These are phyloP conservation scores for Scaptomyza parva DNA, from an alignment of 2,888 invertebrate genomes.

Conservation along the genomic window DNA sequence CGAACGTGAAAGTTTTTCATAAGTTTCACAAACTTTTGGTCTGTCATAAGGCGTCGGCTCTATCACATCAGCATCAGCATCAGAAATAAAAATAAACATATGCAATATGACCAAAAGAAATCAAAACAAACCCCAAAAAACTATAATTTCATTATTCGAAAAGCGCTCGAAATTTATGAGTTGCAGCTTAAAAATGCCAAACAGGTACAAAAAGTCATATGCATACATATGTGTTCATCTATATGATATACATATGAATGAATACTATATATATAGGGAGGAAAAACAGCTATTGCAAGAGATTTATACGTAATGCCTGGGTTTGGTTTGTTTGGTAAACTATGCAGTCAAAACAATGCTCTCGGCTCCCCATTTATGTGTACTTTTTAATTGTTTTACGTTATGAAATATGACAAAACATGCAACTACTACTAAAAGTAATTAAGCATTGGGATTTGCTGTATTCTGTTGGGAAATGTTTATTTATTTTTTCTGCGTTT, in stretches of 20 bases:
- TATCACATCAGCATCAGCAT: slow-evolving; percentile 7
- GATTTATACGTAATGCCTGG: slow-evolving; percentile 54
- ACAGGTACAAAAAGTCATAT: slow-evolving; percentile 34
- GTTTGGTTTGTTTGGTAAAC: slow-evolving; percentile 40
- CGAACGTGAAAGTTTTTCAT: slow-evolving; percentile 78
- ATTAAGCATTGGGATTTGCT: slow-evolving; percentile 55
- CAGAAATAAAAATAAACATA: slow-evolving; percentile 4
- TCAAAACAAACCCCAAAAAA: slow-evolving; percentile 42
- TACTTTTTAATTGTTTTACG: slow-evolving; percentile 45
- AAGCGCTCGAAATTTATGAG: slow-evolving; percentile 60
- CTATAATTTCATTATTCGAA: slow-evolving; percentile 71
- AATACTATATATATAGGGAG: too few species aligned
- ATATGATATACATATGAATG: slow-evolving; percentile 2
- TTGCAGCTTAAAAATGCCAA: slow-evolving; percentile 46
- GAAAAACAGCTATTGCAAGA: slow-evolving; percentile 18
- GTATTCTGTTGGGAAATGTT: slow-evolving; percentile 31
- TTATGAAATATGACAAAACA: slow-evolving; percentile 61
- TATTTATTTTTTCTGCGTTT: background rate
- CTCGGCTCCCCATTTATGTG: slow-evolving; percentile 21
- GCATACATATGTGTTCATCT: slow-evolving; percentile 12
- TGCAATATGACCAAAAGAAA: background rate
- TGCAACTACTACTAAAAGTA: slow-evolving; percentile 60
- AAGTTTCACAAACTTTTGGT: slow-evolving; percentile 57
- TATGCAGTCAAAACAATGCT: slow-evolving; percentile 49
- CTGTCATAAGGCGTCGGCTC: slow-evolving; percentile 48